These are phyloP conservation scores for Antrozous pallidus DNA, from an alignment of 2,797 vertebrate genomes.

Conservation along the genomic window DNA sequence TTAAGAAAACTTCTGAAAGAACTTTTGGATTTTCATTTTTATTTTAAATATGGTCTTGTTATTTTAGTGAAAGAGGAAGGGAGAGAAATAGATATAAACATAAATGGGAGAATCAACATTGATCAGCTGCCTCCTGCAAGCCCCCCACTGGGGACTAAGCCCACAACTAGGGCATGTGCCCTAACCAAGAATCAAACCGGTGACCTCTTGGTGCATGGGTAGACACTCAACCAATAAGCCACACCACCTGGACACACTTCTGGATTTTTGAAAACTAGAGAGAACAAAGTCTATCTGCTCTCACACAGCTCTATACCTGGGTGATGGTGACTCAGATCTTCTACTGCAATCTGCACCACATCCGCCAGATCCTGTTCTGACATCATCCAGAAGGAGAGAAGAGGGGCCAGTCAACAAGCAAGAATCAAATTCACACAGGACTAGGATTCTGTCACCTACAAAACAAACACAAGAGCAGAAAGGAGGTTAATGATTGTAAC, in stretches of 20 bases:
- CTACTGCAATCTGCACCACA: constrained; percentile 98
- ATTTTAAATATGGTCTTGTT: too few relatives aligned
- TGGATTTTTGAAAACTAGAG: neutral
- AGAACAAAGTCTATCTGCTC: neutral
- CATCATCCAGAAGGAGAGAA: constrained; percentile 89
- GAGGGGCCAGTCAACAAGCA: neutral
- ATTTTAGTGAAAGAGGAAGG: too few relatives aligned
- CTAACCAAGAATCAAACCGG: too few relatives aligned
- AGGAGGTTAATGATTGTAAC: neutral
- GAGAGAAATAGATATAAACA: too few relatives aligned
- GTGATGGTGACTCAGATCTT: constrained; percentile 91
- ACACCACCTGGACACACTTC: neutral
- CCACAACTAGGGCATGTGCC: too few relatives aligned
- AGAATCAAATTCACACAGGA: neutral
- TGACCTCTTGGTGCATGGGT: too few relatives aligned
- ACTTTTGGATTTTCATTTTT: too few relatives aligned
- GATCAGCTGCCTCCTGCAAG: too few relatives aligned
- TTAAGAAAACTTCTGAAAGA: neutral
- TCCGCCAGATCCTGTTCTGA: constrained; percentile 95
- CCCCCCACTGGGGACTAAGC: too few relatives aligned
- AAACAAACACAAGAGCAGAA: constrained; percentile 41
- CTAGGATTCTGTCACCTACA: constrained; percentile 70
- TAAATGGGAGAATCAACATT: too few relatives aligned
- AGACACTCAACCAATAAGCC: too few relatives aligned
- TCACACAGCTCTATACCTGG: constrained; percentile 83